Evolutionary conservation across 2,113 vertebrate species (phyloP).

Genomic region (Damaliscus lunatus): DNA sequence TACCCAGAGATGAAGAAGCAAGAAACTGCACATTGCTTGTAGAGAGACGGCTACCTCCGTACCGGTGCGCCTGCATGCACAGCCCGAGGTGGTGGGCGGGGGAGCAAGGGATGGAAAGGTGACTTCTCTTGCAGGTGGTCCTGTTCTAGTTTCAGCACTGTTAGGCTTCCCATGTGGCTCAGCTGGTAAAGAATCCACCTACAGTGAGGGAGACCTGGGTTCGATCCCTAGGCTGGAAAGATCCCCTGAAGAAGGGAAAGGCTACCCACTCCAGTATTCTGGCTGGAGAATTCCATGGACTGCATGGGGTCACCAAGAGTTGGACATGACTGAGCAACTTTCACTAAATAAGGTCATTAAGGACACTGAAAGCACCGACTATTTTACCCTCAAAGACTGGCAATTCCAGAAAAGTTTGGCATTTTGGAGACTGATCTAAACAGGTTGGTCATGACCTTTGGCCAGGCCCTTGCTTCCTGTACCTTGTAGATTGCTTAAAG

Average conservation of each 20-base stretch:
- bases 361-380: background rate
- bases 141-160: background rate
- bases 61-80: rapidly evolving
- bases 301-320: background rate
- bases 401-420: background rate
- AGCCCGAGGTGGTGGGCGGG: rapidly evolving
- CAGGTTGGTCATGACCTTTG: background rate
- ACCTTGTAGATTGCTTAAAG: background rate
- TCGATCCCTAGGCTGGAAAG: background rate
- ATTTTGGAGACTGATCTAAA: background rate
- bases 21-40: background rate
- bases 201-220: background rate
- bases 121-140: background rate
- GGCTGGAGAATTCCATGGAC: background rate
- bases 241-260: background rate
- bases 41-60: rapidly evolving
- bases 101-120: background rate
- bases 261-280: background rate
- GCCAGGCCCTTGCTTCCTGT: background rate
- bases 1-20: background rate
- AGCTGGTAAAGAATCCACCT: background rate
- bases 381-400: background rate
- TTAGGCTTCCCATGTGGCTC: background rate
- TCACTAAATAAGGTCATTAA: background rate
- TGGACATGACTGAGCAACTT: background rate